Evolutionary conservation across 2,797 vertebrate species (phyloP), one percentile per base, ranked within the genome.

Genomic region (Pagetopsis macropterus): DNA sequence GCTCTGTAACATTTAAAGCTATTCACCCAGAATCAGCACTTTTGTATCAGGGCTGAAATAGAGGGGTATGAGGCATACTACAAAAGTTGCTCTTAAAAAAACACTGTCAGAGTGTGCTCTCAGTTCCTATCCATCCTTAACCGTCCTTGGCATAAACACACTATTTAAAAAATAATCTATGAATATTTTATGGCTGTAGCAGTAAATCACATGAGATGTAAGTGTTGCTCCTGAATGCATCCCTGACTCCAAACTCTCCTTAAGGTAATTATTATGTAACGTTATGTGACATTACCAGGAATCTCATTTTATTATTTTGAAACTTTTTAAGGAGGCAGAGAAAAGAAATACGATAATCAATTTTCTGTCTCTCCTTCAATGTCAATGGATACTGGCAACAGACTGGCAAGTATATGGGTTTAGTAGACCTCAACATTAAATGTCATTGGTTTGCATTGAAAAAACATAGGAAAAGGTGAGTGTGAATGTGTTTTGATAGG

Each of bases 221-320:
- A 54, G 15, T 46, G 51, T 61, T 66, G 40, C 33, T 56, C 72
- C 21, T 56, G 43, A 72, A 64, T 43, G 21, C 43, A 17, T 14
- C 41, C n/a, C 14, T 17, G 12, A 23, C 43, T 62, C 46, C 57
- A 21, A 13, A 57, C 40, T 59, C 60, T 59, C 57, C 52, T 37
- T 27, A 9, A 2, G 21, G 43, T 75, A 23, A 61, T 65, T 69
- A 55, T 33, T 68, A 33, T 33, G 33, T 33, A 37, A 37, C 33
- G 19, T 12, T 21, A 65, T 59, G 55, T 68, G 55, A 67, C 62
- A 55, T 62, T 43, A 37, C 33, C 7, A 10, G 48, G 21, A 64
- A 70, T 58, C 63, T 61, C 62, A 68, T 84, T 81, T 37, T n/a
- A 75, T 84, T 66, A 68, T 51, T 76, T 59, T 76, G 41, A 78